Conservation (phyloP, 2,113 vertebrate species). For the Vanacampus margaritifer region DNA sequence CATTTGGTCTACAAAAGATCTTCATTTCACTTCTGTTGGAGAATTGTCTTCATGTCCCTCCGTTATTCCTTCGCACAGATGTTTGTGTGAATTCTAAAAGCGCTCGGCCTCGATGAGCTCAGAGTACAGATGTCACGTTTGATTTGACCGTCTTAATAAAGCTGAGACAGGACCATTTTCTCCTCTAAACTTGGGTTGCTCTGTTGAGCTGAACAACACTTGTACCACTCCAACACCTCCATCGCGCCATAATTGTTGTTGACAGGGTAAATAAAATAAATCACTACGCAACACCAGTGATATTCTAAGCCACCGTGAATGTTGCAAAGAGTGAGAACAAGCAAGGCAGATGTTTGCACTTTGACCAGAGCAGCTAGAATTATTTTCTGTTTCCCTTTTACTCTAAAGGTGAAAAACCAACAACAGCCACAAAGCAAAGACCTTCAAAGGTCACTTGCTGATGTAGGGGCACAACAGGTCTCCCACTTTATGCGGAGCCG, state of each 20-base stretch:
- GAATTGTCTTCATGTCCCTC: background rate
- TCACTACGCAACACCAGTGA: constrained; percentile 35
- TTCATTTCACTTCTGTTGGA: background rate
- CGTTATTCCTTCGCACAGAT: background rate
- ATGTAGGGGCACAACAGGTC: background rate
- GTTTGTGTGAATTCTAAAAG: constrained; percentile 18
- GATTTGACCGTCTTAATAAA: constrained; percentile 64
- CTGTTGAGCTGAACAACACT: constrained; percentile 15
- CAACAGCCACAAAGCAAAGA: background rate
- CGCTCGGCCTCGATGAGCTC: constrained; percentile 17
- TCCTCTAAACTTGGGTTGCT: constrained; percentile 33
- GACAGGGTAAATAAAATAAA: constrained; percentile 50
- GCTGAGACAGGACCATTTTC: constrained; percentile 59
- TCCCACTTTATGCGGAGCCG: background rate
- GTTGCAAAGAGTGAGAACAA: constrained; percentile 15
- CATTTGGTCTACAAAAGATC: background rate
- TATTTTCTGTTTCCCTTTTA: background rate
- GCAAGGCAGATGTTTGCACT: constrained; percentile 7
- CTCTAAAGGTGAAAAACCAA: background rate
- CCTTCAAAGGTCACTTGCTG: background rate
- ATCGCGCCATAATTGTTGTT: constrained; percentile 31
- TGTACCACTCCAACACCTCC: constrained; percentile 12
- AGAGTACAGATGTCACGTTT: constrained; percentile 54
- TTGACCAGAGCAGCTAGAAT: background rate
- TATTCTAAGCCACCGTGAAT: constrained; percentile 29